Percentiles rank a stretch among this genome's conserved stretches.
Conservation (phyloP, 92 coral and sea anemone genomes). For the Plumapathes pennacea region DNA sequence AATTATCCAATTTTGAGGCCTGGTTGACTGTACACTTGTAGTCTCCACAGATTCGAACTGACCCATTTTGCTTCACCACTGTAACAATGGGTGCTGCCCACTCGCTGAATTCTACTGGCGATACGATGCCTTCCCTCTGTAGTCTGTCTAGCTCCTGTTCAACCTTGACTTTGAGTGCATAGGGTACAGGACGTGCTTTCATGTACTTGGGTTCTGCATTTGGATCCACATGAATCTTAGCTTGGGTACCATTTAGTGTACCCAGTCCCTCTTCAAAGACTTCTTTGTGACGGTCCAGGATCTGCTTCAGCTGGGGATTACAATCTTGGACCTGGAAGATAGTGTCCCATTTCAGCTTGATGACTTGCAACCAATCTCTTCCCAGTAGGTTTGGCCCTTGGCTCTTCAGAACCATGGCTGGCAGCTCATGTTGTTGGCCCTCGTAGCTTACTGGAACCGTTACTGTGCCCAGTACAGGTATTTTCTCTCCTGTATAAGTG, state of each 20-base stretch:
- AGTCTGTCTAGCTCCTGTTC: slow-evolving; percentile 32
- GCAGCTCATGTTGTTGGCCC: slow-evolving; percentile 11
- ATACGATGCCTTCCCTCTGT: slow-evolving; percentile 5
- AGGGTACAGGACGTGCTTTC: slow-evolving; percentile 28
- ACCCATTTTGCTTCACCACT: slow-evolving; percentile 29
- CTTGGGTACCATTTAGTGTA: slow-evolving; percentile 10
- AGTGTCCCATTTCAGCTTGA: slow-evolving; percentile 38
- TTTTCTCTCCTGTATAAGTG: slow-evolving; percentile 53
- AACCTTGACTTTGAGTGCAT: slow-evolving; percentile 19
- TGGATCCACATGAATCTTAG: slow-evolving; percentile 17
- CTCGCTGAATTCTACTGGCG: slow-evolving; percentile 16
- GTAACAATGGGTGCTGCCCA: slow-evolving; percentile 64
- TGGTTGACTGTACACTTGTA: slow-evolving; percentile 49
- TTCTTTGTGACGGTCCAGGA: slow-evolving; percentile 1
- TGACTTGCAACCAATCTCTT: slow-evolving; percentile 43
- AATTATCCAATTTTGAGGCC: slow-evolving; percentile 51
- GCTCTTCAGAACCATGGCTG: slow-evolving; percentile 24
- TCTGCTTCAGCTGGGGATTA: background rate
- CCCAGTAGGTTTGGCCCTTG: slow-evolving; percentile 30
- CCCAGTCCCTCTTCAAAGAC: slow-evolving; percentile 19
- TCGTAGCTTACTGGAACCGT: slow-evolving; percentile 24
- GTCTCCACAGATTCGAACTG: slow-evolving; percentile 60
- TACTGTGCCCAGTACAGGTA: slow-evolving; percentile 41
- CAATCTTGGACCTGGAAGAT: slow-evolving; percentile 9
- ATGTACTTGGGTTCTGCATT: slow-evolving; percentile 5